Evolutionary conservation across 1,140 invertebrate species (phyloP).

Genomic region (Nephila pilipes): DNA sequence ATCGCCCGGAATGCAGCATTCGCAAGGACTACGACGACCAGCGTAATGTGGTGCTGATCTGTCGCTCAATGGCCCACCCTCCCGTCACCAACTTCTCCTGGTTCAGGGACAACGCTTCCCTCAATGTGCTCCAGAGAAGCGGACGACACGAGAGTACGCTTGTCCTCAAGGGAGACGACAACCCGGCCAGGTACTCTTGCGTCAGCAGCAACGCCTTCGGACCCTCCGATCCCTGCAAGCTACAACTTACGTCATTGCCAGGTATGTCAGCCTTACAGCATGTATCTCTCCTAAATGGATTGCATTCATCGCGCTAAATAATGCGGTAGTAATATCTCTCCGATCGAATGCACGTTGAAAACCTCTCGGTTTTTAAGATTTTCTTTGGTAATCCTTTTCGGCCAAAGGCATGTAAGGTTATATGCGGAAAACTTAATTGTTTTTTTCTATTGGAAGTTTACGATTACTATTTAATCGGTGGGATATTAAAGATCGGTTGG

Average conservation of each 20-base stretch:
- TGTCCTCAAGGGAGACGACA: conserved; percentile 11
- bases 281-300: no score
- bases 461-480: no score
- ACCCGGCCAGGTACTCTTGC: conserved; percentile 79
- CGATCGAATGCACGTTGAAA: no score
- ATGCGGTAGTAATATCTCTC: no score
- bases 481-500: no score
- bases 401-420: no score
- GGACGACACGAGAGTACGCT: conserved; percentile 45
- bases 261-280: background rate
- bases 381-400: no score
- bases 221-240: conserved; percentile 75
- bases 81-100: conserved; percentile 89
- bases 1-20: conserved; percentile 91
- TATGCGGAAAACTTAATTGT: no score
- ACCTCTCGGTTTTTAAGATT: no score
- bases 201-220: conserved; percentile 77
- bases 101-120: conserved; percentile 85
- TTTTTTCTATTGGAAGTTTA: no score
- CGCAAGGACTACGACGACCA: conserved; percentile 85
- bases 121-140: background rate
- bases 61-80: conserved; percentile 91
- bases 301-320: no score
- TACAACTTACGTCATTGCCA: conserved; percentile 62
- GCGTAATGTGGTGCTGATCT: conserved; percentile 87